phyloP scores from a whole-genome alignment of 2,113 vertebrate species.

The Ochotona princeps region DNA sequence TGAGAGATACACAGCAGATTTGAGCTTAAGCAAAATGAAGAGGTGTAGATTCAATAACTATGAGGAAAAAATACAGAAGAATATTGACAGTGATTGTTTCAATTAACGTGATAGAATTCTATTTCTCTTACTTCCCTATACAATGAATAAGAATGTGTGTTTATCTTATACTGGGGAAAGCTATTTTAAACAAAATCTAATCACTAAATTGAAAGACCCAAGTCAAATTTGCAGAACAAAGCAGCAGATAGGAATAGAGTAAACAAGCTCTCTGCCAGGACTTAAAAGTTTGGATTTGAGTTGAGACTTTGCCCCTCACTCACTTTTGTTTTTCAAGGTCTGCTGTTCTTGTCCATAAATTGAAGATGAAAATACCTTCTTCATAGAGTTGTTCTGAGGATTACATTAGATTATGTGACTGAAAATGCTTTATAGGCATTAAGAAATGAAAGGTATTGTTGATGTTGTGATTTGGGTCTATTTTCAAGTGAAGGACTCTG shows the following conservation, averaged over 20 bases:
- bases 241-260: neutral
- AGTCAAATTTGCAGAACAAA: constrained; percentile 35
- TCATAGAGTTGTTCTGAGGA: constrained; percentile 5
- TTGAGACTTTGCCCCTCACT: neutral
- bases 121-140: neutral
- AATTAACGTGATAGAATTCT: neutral
- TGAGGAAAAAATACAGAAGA: neutral
- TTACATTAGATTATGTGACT: constrained; percentile 10
- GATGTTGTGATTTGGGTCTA: constrained; percentile 15
- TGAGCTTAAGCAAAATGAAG: neutral
- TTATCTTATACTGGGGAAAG: constrained; percentile 42
- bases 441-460: constrained; percentile 28
- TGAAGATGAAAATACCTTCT: constrained; percentile 31
- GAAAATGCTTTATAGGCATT: neutral
- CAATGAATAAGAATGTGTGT: constrained; percentile 1
- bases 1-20: neutral
- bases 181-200: constrained; percentile 9
- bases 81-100: neutral
- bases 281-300: neutral
- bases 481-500: constrained; percentile 36
- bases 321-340: neutral
- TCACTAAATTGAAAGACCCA: neutral
- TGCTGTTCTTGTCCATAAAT: neutral
- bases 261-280: neutral
- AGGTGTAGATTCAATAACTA: neutral